A percentile compares a stretch with the other conserved stretches of the same genome.
phyloP scores from a whole-genome alignment of 2,797 vertebrate species.

The Odontamblyopus rebecca region DNA sequence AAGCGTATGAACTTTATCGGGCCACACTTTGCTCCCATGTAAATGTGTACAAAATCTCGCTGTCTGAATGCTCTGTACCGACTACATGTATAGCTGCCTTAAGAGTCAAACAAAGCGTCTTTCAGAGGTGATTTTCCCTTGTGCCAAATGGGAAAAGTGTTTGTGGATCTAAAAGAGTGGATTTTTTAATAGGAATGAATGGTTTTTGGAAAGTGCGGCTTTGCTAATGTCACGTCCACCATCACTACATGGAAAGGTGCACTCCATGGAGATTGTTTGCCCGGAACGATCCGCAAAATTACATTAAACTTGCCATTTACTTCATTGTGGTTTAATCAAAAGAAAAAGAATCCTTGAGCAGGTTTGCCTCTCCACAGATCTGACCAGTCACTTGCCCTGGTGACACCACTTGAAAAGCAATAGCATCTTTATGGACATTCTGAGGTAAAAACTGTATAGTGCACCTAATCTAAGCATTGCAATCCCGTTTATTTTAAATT shows the following conservation, averaged over 20 bases:
- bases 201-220: slow-evolving; percentile 11
- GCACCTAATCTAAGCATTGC: neutral
- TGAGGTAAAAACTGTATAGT: neutral
- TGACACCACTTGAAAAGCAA: neutral
- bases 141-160: slow-evolving; percentile 51
- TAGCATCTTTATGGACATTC: neutral
- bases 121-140: slow-evolving; percentile 6
- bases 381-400: too few species aligned
- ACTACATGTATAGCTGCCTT: slow-evolving; percentile 50
- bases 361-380: too few species aligned
- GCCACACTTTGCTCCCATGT: slow-evolving; percentile 35
- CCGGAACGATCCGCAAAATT: too few species aligned
- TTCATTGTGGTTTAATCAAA: too few species aligned
- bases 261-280: neutral
- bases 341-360: too few species aligned
- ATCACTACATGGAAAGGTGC: neutral
- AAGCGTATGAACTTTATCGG: slow-evolving; percentile 39
- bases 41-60: slow-evolving; percentile 48
- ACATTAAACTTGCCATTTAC: too few species aligned
- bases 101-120: slow-evolving; percentile 34
- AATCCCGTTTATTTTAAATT: neutral
- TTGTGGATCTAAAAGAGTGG: slow-evolving; percentile 6
- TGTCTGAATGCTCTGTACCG: slow-evolving; percentile 40
- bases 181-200: neutral
- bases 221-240: neutral